Evolutionary conservation across 2,113 vertebrate species (phyloP), one percentile per base, ranked within the genome.

Genomic region (Podarcis muralis): DNA sequence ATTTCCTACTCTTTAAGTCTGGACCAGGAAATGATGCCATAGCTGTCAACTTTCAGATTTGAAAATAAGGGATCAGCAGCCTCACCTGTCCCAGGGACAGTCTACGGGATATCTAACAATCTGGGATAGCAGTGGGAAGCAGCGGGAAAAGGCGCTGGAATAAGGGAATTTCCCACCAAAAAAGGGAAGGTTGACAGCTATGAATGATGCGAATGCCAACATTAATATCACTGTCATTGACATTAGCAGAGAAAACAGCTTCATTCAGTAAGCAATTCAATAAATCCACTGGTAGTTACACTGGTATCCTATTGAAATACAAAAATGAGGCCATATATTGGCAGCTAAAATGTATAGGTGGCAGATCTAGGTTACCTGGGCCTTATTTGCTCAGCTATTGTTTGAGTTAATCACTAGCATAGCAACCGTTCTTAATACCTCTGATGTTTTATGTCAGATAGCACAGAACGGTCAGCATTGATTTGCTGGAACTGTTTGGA

Each of bases 261-360:
- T 94, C 2, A 81, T 88, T 92, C 93, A 85, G 35, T 84, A 83
- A 91, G 25, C 2, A 88, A 75, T 80, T 77, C 66, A 94, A 95
- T 94, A 95, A 92, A 95, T 88, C 66, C 86, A 84, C 35, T 76
- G 1, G 40, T 84, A 94, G 93, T 94, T 93, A 91, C 80, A 86
- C 35, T 2, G 7, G 1, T 71, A 80, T 77, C 81, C 48, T 88
- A 79, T 86, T 92, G 92, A 91, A 68, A 89, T 71, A 85, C 30
- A 91, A 86, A 92, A 88, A 88, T 91, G 87, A 92, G 15, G 27
- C 69, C 40, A 86, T 90, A 88, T 81, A 92, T 89, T 71, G 89
- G 87, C 40, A 77, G 85, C 35, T 2, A 72, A 90, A 89, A 53
- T 88, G 84, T 95, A 86, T 1, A 1, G 59, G 75, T 89, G 89